phyloP scores from a whole-genome alignment of 2,888 invertebrate species.

The Gonocerus acuteangulatus region DNA sequence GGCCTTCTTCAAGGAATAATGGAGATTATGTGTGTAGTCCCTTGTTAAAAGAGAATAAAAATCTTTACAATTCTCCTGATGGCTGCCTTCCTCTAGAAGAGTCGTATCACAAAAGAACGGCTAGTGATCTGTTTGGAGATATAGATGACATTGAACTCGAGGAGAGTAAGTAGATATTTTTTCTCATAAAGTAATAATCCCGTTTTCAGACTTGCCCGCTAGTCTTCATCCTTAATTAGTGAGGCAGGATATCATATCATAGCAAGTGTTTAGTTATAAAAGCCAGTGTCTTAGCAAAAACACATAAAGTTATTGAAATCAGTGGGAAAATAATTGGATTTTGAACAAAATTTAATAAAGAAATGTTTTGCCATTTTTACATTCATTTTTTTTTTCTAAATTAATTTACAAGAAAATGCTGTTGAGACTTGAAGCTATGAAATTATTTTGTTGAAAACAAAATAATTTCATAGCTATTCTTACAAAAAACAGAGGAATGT shows the following conservation, averaged over 20 bases:
- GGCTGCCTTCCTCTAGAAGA: slow-evolving; percentile 33
- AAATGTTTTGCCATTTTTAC: too few relatives aligned
- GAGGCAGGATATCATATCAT: background rate
- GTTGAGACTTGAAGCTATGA: too few relatives aligned
- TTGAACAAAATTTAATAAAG: too few relatives aligned
- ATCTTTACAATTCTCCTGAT: slow-evolving; percentile 21
- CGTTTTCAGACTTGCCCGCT: background rate
- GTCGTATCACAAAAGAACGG: slow-evolving; percentile 48
- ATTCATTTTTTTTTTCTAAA: too few relatives aligned
- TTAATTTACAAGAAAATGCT: too few relatives aligned
- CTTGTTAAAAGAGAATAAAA: slow-evolving; percentile 9
- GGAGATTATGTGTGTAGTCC: background rate
- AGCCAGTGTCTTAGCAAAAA: too few relatives aligned
- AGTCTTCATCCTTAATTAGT: background rate
- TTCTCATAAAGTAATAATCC: background rate
- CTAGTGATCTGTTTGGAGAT: slow-evolving; percentile 65
- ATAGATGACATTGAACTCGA: slow-evolving; percentile 57
- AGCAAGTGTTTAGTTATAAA: too few relatives aligned
- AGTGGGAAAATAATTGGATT: too few relatives aligned
- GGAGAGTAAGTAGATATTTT: slow-evolving; percentile 35
- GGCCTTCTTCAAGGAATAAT: background rate
- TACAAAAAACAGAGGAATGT: too few relatives aligned
- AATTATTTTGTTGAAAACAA: too few relatives aligned
- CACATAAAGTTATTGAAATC: too few relatives aligned
- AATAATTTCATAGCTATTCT: too few relatives aligned